phyloP scores from a whole-genome alignment of 2,797 vertebrate species.

The Leptodactylus fallax region DNA sequence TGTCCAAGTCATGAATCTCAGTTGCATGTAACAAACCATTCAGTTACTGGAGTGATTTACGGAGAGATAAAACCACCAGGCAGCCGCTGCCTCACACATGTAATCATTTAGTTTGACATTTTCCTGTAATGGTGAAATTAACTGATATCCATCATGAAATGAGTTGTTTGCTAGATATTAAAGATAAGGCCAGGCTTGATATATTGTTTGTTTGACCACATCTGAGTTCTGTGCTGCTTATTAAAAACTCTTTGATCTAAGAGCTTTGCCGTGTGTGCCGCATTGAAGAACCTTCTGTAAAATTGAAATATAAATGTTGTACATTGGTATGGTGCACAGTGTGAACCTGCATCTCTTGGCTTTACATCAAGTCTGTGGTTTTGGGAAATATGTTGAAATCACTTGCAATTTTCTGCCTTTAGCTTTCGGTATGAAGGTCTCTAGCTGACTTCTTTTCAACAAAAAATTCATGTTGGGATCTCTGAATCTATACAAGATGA shows the following conservation, averaged over 20 bases:
- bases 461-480: slow-evolving; percentile 1
- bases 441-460: slow-evolving; percentile 18
- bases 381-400: slow-evolving; percentile 16
- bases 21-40: slow-evolving; percentile 42
- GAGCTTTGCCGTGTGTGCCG: slow-evolving; percentile 14
- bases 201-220: slow-evolving; percentile 49
- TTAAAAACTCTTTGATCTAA: slow-evolving; percentile 49
- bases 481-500: neutral
- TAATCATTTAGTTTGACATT: slow-evolving; percentile 51
- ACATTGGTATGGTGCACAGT: slow-evolving; percentile 17
- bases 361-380: slow-evolving; percentile 19
- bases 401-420: slow-evolving; percentile 25
- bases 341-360: slow-evolving; percentile 34
- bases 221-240: slow-evolving; percentile 41
- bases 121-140: slow-evolving; percentile 54
- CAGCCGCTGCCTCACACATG: slow-evolving; percentile 29
- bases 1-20: slow-evolving; percentile 2
- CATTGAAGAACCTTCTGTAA: slow-evolving; percentile 29
- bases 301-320: slow-evolving; percentile 34
- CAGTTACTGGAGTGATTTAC: slow-evolving; percentile 26
- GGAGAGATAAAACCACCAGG: slow-evolving; percentile 32
- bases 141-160: slow-evolving; percentile 55
- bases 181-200: slow-evolving; percentile 41
- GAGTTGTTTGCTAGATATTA: slow-evolving; percentile 57
- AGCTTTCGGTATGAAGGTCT: neutral